Evolutionary conservation across 2,888 invertebrate genomes (phyloP), one percentile per base, ranked within the genome.

Genomic region (Lampropteryx suffumata): DNA sequence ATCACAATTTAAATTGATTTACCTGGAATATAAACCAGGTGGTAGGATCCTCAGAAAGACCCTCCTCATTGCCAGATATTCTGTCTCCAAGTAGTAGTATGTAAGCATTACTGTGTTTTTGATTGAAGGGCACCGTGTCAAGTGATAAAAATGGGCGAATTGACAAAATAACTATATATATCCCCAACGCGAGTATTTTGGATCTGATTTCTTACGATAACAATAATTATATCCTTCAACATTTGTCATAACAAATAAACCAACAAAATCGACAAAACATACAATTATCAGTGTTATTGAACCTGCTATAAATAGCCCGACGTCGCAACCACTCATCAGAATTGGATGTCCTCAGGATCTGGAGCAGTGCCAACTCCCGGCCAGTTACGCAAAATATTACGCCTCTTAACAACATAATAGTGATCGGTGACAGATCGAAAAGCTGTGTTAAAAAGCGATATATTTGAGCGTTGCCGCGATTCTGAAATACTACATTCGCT

Each of bases 291-390:
- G 36, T 42, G 51, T 41, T 32, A 30, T 33, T 45, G 48, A 41
- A 44, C 48, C 29, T 34, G 42, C 37, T 50, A 50, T 42, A 39
- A 54, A 54, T 50, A 54, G 36, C 21, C 27, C 10, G 32, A 28
- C 24, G 14, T 26, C 29, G 21, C 46, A 33, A 32, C 36, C 45
- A 44, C 46, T 43, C 57, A 57, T 59, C 59, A 57, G 57, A 61
- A 59, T 62, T 57, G 45, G 55, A 50, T 32, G 46, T 42, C 50
- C 48, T 39, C 8, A 11, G 12, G 32, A 39, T 37, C 28, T 61
- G 61, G 61, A 53, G 7, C 26, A 9, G 8, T 45, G 61, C 61
- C 61, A 61, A 53, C 17, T 28, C 11, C 13, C 32, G 28, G 28
- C 28, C 13, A 29, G 28, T 41, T 47, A 34, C 21, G 12, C 35